A percentile compares a stretch with the other conserved stretches of the same genome.
Conservation (phyloP, 2,888 invertebrate species). For the Cistogaster globosa region DNA sequence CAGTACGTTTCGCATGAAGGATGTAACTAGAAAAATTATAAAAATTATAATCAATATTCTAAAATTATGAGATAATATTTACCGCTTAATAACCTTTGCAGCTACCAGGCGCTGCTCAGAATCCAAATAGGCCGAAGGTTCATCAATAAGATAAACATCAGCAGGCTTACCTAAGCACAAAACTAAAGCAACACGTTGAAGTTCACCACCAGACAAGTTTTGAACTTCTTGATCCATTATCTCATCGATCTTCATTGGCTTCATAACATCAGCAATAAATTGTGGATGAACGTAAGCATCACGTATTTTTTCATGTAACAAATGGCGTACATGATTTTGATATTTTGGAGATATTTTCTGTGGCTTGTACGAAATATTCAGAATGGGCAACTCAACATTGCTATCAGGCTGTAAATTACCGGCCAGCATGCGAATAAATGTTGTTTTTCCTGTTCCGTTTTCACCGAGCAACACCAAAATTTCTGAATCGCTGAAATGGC, state of each 20-base stretch:
- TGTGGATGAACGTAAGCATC: constrained; percentile 99
- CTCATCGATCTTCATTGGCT: constrained; percentile 97
- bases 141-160: constrained; percentile 99
- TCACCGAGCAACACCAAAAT: constrained; percentile 98
- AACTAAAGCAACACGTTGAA: constrained; percentile 98
- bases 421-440: constrained; percentile 99
- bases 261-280: constrained; percentile 99
- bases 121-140: constrained; percentile 99
- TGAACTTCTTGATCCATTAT: constrained; percentile 99
- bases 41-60: background rate
- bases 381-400: constrained; percentile 87
- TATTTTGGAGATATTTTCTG: constrained; percentile 99
- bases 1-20: constrained; percentile 99
- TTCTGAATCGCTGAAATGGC: constrained; percentile 99
- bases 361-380: constrained; percentile 99
- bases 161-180: constrained; percentile 99
- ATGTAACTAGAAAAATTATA: constrained; percentile 89
- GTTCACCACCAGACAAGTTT: constrained; percentile 99
- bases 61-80: background rate
- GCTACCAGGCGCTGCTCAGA: constrained; percentile 99
- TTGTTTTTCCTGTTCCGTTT: constrained; percentile 99
- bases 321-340: constrained; percentile 94
- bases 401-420: constrained; percentile 96
- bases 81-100: constrained; percentile 99
- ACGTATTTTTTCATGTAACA: constrained; percentile 97